These are phyloP conservation scores for Florisuga fusca DNA, from an alignment of 2,797 vertebrate species.

Conservation along the genomic window DNA sequence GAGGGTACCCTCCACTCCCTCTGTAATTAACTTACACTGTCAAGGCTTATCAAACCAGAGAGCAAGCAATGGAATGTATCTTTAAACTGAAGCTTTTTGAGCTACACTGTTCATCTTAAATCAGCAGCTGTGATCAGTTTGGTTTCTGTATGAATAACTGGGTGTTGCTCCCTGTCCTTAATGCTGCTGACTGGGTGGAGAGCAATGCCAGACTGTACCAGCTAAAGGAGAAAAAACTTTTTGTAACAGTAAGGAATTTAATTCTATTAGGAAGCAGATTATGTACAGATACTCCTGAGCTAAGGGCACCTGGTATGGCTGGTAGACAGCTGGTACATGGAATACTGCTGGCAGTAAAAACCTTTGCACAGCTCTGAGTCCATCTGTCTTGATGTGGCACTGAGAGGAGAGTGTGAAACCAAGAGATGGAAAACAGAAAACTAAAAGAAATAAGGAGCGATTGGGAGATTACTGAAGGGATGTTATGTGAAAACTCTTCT, in stretches of 20 bases:
- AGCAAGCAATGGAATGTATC: background rate
- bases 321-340: slow-evolving; percentile 15
- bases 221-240: background rate
- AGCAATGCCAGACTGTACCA: background rate
- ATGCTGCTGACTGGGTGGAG: background rate
- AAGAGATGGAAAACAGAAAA: background rate
- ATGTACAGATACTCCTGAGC: background rate
- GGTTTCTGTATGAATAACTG: background rate
- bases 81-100: background rate
- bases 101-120: background rate
- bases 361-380: slow-evolving; percentile 22
- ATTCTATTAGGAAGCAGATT: background rate
- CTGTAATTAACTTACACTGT: background rate
- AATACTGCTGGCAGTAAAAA: background rate
- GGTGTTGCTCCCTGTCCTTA: background rate
- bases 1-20: background rate
- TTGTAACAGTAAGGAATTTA: background rate
- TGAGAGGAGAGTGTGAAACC: background rate
- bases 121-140: background rate
- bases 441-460: background rate
- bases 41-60: background rate
- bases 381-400: slow-evolving; percentile 51
- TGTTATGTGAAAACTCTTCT: background rate
- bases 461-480: background rate
- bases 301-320: slow-evolving; percentile 14